A percentile compares a stretch with the other conserved stretches of the same genome.
phyloP scores from a whole-genome alignment of 2,113 vertebrate genomes.

The Microtus ochrogaster region DNA sequence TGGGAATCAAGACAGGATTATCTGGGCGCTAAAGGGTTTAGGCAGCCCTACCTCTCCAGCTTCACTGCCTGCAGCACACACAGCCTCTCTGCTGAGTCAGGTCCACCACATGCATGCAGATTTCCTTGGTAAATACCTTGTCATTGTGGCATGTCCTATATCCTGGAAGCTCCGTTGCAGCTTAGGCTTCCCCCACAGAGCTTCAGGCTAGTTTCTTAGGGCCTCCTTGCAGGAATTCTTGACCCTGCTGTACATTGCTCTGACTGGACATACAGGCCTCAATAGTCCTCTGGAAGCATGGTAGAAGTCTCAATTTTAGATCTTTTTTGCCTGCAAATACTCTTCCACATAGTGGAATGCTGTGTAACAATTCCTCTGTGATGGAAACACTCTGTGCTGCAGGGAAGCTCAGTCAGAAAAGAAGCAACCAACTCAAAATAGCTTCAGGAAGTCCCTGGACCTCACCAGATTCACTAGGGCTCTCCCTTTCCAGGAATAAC shows the following conservation, averaged over 20 bases:
- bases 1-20: not conserved
- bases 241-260: not conserved
- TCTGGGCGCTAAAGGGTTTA: not conserved
- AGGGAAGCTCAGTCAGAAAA: not conserved
- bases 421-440: not conserved
- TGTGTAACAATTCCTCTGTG: not conserved
- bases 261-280: not conserved
- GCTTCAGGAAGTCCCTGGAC: not conserved
- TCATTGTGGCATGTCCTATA: not conserved
- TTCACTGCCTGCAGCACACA: not conserved
- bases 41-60: not conserved
- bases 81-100: not conserved
- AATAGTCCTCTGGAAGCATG: not conserved
- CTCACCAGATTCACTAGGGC: not conserved
- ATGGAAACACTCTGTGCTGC: not conserved
- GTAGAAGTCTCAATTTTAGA: not conserved
- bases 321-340: not conserved
- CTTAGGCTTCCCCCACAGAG: not conserved
- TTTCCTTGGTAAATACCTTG: not conserved
- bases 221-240: not conserved
- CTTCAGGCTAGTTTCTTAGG: not conserved
- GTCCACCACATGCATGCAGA: not conserved
- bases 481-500: not conserved
- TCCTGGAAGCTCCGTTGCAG: not conserved
- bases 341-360: not conserved